A percentile compares a stretch with the other conserved stretches of the same genome.
Conservation (phyloP, 2,888 invertebrate genomes). For the Arge pagana region DNA sequence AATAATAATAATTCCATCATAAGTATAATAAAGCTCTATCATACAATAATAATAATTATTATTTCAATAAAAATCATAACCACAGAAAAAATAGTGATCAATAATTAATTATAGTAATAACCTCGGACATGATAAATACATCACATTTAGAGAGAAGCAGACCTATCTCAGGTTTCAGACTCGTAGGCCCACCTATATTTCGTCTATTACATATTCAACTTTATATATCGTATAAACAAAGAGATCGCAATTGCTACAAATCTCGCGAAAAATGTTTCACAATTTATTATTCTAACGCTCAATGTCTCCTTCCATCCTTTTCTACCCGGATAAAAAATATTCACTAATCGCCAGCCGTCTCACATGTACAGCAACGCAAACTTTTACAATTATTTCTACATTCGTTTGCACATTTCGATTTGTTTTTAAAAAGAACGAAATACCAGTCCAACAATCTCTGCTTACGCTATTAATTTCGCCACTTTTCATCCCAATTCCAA, state of each 20-base stretch:
- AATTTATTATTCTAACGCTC: background rate
- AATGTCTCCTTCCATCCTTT: background rate
- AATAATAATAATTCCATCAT: background rate
- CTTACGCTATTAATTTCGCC: too few species aligned
- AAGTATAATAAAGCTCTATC: slow-evolving; percentile 30
- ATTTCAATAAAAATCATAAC: slow-evolving; percentile 33
- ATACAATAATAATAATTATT: slow-evolving; percentile 30
- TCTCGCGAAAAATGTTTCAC: too few species aligned
- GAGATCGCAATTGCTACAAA: slow-evolving; percentile 8
- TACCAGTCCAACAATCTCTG: too few species aligned
- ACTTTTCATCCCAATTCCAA: background rate
- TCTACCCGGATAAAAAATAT: background rate
- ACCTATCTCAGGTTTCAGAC: slow-evolving; percentile 20
- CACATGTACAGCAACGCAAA: too few species aligned
- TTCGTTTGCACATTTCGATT: too few species aligned
- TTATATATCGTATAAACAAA: slow-evolving; percentile 31
- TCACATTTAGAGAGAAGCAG: slow-evolving; percentile 43
- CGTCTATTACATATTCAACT: slow-evolving; percentile 12
- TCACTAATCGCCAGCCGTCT: too few species aligned
- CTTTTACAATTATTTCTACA: too few species aligned
- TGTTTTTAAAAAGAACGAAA: too few species aligned
- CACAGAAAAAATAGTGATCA: slow-evolving; percentile 14
- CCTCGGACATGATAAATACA: slow-evolving; percentile 34
- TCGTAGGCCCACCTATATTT: slow-evolving; percentile 33
- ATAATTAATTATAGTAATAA: slow-evolving; percentile 19